Conservation (phyloP, 2,888 invertebrate species). For the Ormyrus labotus region DNA sequence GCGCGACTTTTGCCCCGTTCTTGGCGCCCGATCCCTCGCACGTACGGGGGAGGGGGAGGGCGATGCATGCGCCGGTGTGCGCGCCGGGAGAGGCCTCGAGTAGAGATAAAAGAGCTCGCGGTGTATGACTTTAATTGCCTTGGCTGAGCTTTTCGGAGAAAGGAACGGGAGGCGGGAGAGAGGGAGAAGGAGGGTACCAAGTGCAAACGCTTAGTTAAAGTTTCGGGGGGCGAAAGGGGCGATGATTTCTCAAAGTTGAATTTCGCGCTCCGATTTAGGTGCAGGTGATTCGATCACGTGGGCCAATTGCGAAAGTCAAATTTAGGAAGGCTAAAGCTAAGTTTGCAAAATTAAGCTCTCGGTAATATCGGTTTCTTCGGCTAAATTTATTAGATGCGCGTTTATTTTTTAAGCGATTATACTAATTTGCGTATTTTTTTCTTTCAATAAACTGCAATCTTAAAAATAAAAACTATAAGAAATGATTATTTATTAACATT, state of each 20-base stretch:
- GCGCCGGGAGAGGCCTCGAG: background rate
- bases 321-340: background rate
- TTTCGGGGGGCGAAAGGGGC: constrained; percentile 13
- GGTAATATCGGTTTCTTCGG: no score
- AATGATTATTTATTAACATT: no score
- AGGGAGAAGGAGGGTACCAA: background rate
- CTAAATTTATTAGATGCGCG: no score
- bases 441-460: no score
- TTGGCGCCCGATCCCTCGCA: no score
- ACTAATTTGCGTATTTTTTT: no score
- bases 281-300: background rate
- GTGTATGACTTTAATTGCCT: constrained; percentile 56
- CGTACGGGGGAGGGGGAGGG: background rate
- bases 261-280: background rate
- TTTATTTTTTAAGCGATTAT: no score
- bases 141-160: constrained; percentile 1
- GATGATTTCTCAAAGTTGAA: constrained; percentile 31
- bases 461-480: no score
- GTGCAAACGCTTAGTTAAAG: constrained; percentile 22
- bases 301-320: background rate
- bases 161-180: background rate
- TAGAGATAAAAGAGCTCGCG: constrained; percentile 51
- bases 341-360: no score
- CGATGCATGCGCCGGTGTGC: constrained; percentile 5
- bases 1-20: background rate